Percentiles rank a stretch among this genome's conserved stretches.
Conservation (phyloP, 2,888 invertebrate genomes). For the Drosophila acutilabella region DNA sequence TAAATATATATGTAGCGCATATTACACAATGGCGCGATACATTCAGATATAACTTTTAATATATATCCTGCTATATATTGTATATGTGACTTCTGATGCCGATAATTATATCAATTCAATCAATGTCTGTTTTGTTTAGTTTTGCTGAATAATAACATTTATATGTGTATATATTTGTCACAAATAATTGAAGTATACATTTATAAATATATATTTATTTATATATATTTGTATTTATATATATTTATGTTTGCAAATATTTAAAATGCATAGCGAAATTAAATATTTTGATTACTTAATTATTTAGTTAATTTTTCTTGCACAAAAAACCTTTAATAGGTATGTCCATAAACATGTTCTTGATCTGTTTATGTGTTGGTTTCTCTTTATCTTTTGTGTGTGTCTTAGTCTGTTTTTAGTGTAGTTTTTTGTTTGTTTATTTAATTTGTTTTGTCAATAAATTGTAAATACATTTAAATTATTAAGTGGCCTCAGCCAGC, state of each 20-base stretch:
- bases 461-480: slow-evolving; percentile 50
- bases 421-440: slow-evolving; percentile 22
- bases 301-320: slow-evolving; percentile 41
- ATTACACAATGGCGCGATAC: slow-evolving; percentile 74
- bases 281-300: slow-evolving; percentile 25
- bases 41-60: slow-evolving; percentile 43
- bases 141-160: slow-evolving; percentile 47
- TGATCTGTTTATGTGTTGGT: slow-evolving; percentile 36
- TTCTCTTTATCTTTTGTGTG: slow-evolving; percentile 24
- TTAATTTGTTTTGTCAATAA: slow-evolving; percentile 29
- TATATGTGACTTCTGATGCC: slow-evolving; percentile 30
- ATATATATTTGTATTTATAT: slow-evolving; percentile 19
- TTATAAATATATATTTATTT: slow-evolving; percentile 20
- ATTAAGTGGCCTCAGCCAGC: slow-evolving; percentile 80
- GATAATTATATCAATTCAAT: slow-evolving; percentile 42
- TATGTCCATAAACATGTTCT: slow-evolving; percentile 62
- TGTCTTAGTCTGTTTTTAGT: slow-evolving; percentile 35
- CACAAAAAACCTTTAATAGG: slow-evolving; percentile 81
- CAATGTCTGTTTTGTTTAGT: slow-evolving; percentile 27
- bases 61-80: slow-evolving; percentile 16
- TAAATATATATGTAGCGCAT: slow-evolving; percentile 64
- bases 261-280: slow-evolving; percentile 47
- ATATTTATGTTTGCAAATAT: slow-evolving; percentile 32
- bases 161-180: slow-evolving; percentile 33
- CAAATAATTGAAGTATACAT: slow-evolving; percentile 39